Evolutionary conservation across 2,797 vertebrate genomes (phyloP), one percentile per base, ranked within the genome.

Genomic region (Crenuchus spilurus): DNA sequence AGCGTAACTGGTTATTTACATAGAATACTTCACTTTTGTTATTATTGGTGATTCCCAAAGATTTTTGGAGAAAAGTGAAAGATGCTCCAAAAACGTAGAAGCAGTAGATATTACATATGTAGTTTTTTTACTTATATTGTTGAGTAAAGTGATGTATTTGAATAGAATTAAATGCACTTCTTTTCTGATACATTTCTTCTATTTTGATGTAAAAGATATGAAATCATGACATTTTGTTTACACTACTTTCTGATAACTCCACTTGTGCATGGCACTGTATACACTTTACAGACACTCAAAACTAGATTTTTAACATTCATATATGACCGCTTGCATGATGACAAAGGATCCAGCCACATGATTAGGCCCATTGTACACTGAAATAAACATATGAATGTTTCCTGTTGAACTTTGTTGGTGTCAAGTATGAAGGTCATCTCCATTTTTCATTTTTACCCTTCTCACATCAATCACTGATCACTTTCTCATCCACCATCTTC

Each of bases 401-500:
- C n/a, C 46, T 67, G n/a, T 33, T 57, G 7, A 54, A 33, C 18
- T 28, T 41, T 57, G 30, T 46, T 2, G 28, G 57, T 51, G 24
- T 69, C 49, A 71, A 33, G 8, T 68, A 63, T 28, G 41, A 61
- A n/a, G 24, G 52, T 52, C n/a, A 28, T 18, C 37, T 60, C 54
- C 22, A 13, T 35, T 37, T 46, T 57, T 2, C 22, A 11, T 18
- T 52, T 24, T 58, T 71, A 26, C 54, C 16, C 10, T 26, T 65
- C 20, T 63, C 7, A 65, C 10, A 64, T 24, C 30, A 60, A 46
- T 64, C 62, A 72, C 31, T 51, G 46, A 57, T 76, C 39, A 55
- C 49, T n/a, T 70, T 66, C 49, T 69, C 33, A 8, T 60, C 39
- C 39, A 46, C 62, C 64, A 67, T 64, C 41, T 54, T 69, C 30